Base-by-base conservation (phyloP, 1,140 invertebrate species). In the Patella vulgata region DNA sequence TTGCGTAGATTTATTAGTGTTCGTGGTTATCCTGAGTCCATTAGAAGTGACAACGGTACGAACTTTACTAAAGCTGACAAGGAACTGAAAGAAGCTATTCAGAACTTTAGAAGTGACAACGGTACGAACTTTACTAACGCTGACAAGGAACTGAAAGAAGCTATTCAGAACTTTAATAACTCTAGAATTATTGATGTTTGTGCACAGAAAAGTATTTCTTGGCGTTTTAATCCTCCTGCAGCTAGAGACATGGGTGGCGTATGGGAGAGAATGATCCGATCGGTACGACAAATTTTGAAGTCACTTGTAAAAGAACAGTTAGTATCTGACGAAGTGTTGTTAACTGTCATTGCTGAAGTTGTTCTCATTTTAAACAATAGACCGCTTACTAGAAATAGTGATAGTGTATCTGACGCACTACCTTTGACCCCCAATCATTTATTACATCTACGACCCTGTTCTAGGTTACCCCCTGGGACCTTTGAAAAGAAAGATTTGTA, bases 151-250 rank as follows among this genome's bases (percentile, higher is more conserved):
- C n/a, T n/a, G n/a, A n/a, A n/a, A n/a, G n/a, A n/a, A n/a, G n/a
- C n/a, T n/a, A n/a, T n/a, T n/a, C n/a, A n/a, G n/a, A n/a, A n/a
- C n/a, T n/a, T n/a, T n/a, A n/a, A n/a, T n/a, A n/a, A n/a, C n/a
- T n/a, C n/a, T n/a, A n/a, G n/a, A n/a, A n/a, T n/a, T n/a, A n/a
- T n/a, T n/a, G n/a, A n/a, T n/a, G n/a, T n/a, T n/a, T n/a, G n/a
- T n/a, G n/a, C n/a, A n/a, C 23, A 65, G 52, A 77, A 27, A 8
- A 59, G 17, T 4, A 9, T 30, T 28, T 59, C 31, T 25, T 86
- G 81, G 82, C 67, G 82, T 61, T 85, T 85, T 60, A 84, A 75
- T 48, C 75, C 82, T 30, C 77, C 82, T 21, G 52, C 63, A 51
- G 70, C 68, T 31, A 71, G 77, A 5, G 76, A 83, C 59, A 73